Conservation (phyloP, 2,797 vertebrate species). For the Hoplostethus mediterraneus region DNA sequence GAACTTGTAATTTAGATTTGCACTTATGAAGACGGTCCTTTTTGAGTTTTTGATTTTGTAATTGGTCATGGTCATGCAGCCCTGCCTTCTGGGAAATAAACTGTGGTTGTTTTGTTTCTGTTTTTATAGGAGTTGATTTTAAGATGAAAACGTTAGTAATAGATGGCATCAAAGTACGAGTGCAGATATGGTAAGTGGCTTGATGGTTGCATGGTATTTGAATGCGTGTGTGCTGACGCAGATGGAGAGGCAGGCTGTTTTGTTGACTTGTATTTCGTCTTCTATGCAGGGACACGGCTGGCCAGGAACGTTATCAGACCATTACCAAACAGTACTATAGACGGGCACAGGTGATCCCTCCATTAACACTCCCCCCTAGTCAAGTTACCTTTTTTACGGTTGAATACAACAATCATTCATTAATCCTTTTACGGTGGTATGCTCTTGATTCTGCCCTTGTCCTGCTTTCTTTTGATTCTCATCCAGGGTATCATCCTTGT, state of each 20-base stretch:
- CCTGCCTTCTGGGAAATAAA: not conserved
- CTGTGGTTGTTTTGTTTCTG: not conserved
- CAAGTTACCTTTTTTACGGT: not conserved
- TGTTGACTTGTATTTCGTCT: conserved; percentile 35
- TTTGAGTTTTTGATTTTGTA: not conserved
- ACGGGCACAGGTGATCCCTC: conserved; percentile 89
- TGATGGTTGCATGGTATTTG: not conserved
- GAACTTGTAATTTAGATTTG: not conserved
- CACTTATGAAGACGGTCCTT: too few species aligned
- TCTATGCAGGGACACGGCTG: conserved; percentile 92
- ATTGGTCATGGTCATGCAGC: too few species aligned
- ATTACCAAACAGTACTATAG: conserved; percentile 98
- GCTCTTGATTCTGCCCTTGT: not conserved
- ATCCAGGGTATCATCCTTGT: conserved; percentile 92
- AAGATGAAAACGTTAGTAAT: conserved; percentile 98
- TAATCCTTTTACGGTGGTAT: not conserved
- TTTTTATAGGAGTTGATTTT: conserved; percentile 92
- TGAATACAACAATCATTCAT: not conserved
- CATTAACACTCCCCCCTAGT: not conserved
- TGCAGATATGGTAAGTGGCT: conserved; percentile 94
- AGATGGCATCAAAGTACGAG: conserved; percentile 93
- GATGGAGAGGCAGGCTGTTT: not conserved
- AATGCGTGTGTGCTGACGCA: conserved; percentile 1
- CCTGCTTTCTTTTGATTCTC: conserved; percentile 26
- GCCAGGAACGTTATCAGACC: conserved; percentile 96